phyloP scores from a whole-genome alignment of 2,888 invertebrate species.

The Macaria notata region DNA sequence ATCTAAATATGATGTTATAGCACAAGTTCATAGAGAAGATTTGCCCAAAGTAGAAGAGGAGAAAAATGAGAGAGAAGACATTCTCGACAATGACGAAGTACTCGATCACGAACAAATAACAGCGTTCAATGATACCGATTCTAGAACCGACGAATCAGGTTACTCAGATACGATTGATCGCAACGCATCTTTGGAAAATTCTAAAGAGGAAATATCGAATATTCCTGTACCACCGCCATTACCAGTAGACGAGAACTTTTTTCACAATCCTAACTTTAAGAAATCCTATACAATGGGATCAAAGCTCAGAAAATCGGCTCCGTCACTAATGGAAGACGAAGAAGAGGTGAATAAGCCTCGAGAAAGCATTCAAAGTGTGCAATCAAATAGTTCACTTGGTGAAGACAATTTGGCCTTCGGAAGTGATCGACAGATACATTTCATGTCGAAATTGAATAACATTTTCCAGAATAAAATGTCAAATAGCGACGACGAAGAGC shows the following conservation, averaged over 20 bases:
- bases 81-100: conserved; percentile 33
- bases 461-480: conserved; percentile 65
- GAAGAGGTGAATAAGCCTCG: conserved; percentile 47
- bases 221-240: conserved; percentile 72
- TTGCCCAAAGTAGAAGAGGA: conserved; percentile 70
- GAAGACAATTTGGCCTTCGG: conserved; percentile 61
- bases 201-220: conserved; percentile 49
- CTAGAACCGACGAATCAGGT: conserved; percentile 73
- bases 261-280: conserved; percentile 46
- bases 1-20: conserved; percentile 82
- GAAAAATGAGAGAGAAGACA: conserved; percentile 42
- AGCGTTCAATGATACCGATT: conserved; percentile 69
- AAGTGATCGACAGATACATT: conserved; percentile 61
- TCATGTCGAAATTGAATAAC: conserved; percentile 70
- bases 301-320: conserved; percentile 35
- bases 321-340: conserved; percentile 31
- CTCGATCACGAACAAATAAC: conserved; percentile 58
- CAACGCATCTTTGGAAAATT: conserved; percentile 46
- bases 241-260: conserved; percentile 65
- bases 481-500: conserved; percentile 53
- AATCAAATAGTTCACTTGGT: conserved; percentile 53
- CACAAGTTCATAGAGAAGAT: conserved; percentile 82
- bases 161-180: conserved; percentile 73
- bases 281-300: conserved; percentile 51
- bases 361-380: conserved; percentile 53